phyloP scores from a whole-genome alignment of 2,113 vertebrate species.

The Hippocampus zosterae region DNA sequence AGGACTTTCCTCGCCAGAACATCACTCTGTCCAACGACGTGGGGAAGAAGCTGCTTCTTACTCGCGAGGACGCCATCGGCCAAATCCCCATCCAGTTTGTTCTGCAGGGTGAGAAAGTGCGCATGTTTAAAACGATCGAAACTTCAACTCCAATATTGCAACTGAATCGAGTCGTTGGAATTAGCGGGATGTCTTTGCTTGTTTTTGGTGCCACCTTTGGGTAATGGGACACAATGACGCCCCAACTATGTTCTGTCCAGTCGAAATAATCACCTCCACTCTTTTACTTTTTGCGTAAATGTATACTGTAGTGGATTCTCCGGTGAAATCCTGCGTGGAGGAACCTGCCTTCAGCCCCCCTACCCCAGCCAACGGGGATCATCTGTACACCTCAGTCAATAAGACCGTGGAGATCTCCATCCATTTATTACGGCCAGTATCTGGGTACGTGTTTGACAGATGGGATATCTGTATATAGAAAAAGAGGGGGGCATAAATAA shows the following conservation, averaged over 20 bases:
- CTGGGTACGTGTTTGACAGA: background rate
- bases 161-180: background rate
- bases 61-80: constrained; percentile 15
- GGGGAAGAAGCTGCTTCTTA: background rate
- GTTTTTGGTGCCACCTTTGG: background rate
- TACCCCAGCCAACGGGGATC: constrained; percentile 32
- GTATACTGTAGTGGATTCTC: constrained; percentile 32
- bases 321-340: constrained; percentile 23
- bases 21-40: constrained; percentile 22
- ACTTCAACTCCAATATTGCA: background rate
- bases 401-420: constrained; percentile 29
- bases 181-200: no score
- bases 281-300: background rate
- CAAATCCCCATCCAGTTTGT: constrained; percentile 52
- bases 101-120: constrained; percentile 19
- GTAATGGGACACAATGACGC: background rate
- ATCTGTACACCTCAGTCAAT: background rate
- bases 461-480: background rate
- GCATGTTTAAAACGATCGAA: background rate
- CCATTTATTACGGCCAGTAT: background rate
- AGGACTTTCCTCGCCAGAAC: constrained; percentile 36
- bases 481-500: background rate
- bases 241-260: background rate
- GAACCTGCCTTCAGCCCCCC: constrained; percentile 41
- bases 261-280: background rate